Conservation (phyloP, 92 coral and sea anemone genomes). For the Porites rus region DNA sequence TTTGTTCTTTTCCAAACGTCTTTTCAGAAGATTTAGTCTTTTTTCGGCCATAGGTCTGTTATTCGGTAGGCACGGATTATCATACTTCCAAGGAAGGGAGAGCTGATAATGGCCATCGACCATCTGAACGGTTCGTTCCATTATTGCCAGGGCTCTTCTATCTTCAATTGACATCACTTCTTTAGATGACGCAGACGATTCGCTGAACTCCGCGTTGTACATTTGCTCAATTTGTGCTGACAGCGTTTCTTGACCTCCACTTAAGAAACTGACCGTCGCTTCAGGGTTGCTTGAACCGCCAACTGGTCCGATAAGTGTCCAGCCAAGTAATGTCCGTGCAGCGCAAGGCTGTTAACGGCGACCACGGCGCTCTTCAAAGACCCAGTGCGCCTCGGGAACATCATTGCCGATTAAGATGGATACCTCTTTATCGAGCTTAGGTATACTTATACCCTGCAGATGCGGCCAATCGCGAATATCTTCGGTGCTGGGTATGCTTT, state of each 20-base stretch:
- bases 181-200: too few relatives aligned
- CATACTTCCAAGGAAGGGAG: background rate
- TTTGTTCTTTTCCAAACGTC: background rate
- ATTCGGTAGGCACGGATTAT: slow-evolving; percentile 2
- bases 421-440: too few relatives aligned
- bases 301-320: slow-evolving; percentile 52
- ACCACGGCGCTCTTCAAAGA: slow-evolving; percentile 48
- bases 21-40: background rate
- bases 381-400: slow-evolving; percentile 52
- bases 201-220: too few relatives aligned
- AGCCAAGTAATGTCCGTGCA: slow-evolving; percentile 39
- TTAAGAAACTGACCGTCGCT: too few relatives aligned
- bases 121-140: background rate
- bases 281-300: background rate
- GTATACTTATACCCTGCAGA: too few relatives aligned
- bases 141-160: background rate
- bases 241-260: too few relatives aligned
- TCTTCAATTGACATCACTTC: too few relatives aligned
- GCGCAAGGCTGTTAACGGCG: slow-evolving; percentile 55
- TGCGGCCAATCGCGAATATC: too few relatives aligned
- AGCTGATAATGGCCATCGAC: background rate
- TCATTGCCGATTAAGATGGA: background rate
- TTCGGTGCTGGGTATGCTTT: too few relatives aligned
- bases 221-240: too few relatives aligned
- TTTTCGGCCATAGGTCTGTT: background rate